Conservation (phyloP, 2,888 invertebrate species). For the Drosophila quinaria region DNA sequence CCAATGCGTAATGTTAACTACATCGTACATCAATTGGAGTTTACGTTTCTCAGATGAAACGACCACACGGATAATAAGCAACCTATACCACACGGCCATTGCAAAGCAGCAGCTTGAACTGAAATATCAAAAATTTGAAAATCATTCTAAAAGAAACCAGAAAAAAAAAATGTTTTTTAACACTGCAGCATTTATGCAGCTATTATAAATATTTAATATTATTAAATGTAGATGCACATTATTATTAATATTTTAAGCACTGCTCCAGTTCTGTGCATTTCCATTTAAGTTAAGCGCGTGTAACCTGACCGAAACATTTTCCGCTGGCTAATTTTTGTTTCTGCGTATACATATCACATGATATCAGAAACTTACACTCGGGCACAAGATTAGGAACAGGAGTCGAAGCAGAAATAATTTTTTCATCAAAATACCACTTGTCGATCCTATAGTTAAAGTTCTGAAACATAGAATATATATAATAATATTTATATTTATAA, state of each 20-base stretch:
- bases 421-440: slow-evolving; percentile 1
- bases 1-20: not conserved
- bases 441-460: slow-evolving; percentile 6
- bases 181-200: not conserved
- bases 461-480: not conserved
- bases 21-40: slow-evolving; percentile 8
- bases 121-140: not conserved
- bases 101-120: not conserved
- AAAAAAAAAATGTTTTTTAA: not conserved
- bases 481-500: too few relatives aligned
- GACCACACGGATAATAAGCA: not conserved
- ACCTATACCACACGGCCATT: slow-evolving; percentile 12
- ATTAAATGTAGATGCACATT: not conserved
- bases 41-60: slow-evolving; percentile 11
- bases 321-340: not conserved
- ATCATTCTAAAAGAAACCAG: not conserved
- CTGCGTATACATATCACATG: not conserved
- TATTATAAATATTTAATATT: not conserved
- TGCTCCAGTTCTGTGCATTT: not conserved
- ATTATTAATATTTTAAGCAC: not conserved
- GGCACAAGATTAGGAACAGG: not conserved
- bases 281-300: not conserved
- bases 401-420: not conserved
- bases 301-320: slow-evolving; percentile 1
- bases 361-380: not conserved